Evolutionary conservation across 1,140 invertebrate species (phyloP), one percentile per base, ranked within the genome.

Genomic region (Zophobas atratus): DNA sequence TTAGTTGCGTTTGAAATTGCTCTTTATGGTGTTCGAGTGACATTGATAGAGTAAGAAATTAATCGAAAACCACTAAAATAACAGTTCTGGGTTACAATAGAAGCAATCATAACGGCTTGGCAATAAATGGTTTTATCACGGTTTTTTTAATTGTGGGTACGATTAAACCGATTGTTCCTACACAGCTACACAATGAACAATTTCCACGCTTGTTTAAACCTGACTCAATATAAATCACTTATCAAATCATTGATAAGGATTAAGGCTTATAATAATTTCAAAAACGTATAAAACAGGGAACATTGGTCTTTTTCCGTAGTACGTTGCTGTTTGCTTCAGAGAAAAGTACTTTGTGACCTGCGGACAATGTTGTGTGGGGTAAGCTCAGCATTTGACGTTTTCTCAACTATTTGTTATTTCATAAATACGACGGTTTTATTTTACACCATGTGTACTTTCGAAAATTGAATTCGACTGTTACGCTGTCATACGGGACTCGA

Each of bases 171-270:
- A 76, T 67, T 67, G 60, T 76, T 76, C 49, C 32, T 41, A 46
- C 35, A 6, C 4, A 39, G 39, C 32, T 60, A 76, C 67, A 76
- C 75, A 76, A 76, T 76, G 63, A 36, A 67, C 49, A 53, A 76
- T 76, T 76, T 76, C 60, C 75, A 76, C 75, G 75, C 57, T 76
- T 76, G 48, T 46, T 76, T 70, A 60, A 76, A 8, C 51, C 57
- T 76, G 48, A 76, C 38, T 76, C 75, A 39, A 39, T 70, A 76
- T 76, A 70, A 76, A 70, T 70, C 67, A 76, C 67, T 76, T 76
- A 76, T 70, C 60, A 76, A 76, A 76, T 76, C 57, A 70, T 46
- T 70, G 75, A 76, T 76, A 76, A 76, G 75, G 33, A 48, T 76
- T 39, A 49, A 76, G 55, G 39, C 36, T 75, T 70, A 63, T 76